A percentile compares a stretch with the other conserved stretches of the same genome.
These are phyloP conservation scores for Amazona guildingii DNA, from an alignment of 2,113 vertebrate genomes.

Conservation along the genomic window DNA sequence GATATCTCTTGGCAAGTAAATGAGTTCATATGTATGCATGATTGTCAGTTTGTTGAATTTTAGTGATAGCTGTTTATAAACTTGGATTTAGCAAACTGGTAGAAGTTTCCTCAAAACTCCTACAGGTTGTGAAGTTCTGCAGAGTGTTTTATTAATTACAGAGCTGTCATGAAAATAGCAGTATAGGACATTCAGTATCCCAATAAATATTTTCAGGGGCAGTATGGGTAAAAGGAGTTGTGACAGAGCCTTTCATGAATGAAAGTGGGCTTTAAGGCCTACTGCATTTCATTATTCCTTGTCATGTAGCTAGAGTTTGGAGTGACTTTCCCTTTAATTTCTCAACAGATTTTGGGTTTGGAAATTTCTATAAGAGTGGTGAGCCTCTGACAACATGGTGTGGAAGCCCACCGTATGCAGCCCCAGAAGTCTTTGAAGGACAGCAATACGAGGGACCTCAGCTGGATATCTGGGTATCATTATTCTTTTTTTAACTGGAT, in stretches of 20 bases:
- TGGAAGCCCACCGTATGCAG: slow-evolving; percentile 96
- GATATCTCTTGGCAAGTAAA: background rate
- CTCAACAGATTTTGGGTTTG: slow-evolving; percentile 94
- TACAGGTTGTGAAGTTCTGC: background rate
- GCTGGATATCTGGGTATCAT: slow-evolving; percentile 95
- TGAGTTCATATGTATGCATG: background rate
- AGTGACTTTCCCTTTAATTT: slow-evolving; percentile 43
- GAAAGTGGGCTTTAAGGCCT: background rate
- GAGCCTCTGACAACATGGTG: slow-evolving; percentile 95
- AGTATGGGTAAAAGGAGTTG: background rate
- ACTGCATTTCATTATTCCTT: background rate
- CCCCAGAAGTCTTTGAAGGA: slow-evolving; percentile 97
- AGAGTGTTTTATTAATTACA: background rate
- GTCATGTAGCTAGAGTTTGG: background rate
- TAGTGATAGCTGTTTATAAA: background rate
- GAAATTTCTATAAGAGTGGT: slow-evolving; percentile 95
- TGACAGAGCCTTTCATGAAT: background rate
- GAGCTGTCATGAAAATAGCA: background rate
- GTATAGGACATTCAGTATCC: background rate
- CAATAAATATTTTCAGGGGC: background rate
- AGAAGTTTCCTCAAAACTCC: background rate
- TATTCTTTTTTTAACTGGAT: background rate
- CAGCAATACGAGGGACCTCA: slow-evolving; percentile 98
- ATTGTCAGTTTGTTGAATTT: background rate
- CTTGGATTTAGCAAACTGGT: background rate